Conservation (phyloP, 2,113 vertebrate species). For the Sula dactylatra region DNA sequence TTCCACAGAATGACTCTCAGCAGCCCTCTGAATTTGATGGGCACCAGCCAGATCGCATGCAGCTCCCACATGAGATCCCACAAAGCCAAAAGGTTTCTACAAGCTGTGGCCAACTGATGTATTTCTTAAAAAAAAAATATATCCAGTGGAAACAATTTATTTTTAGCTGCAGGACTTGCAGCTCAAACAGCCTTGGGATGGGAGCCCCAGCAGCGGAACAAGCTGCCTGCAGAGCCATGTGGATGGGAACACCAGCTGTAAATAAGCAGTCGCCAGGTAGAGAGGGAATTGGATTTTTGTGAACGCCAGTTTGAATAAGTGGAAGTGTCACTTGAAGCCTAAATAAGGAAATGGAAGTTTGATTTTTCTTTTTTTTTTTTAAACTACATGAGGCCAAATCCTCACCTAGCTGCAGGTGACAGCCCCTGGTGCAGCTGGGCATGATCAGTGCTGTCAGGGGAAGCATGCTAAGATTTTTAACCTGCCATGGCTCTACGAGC, state of each 20-base stretch:
- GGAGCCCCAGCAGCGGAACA: not conserved
- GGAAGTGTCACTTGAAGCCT: not conserved
- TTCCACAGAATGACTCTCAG: not conserved
- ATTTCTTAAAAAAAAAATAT: not conserved
- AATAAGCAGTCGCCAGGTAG: not conserved
- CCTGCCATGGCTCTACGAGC: not conserved
- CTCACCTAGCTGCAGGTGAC: not conserved
- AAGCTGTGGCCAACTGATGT: not conserved
- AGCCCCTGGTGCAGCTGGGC: rapidly evolving
- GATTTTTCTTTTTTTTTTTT: not conserved
- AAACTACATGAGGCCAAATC: not conserved
- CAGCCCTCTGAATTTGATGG: not conserved
- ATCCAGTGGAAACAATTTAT: not conserved
- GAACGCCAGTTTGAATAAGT: not conserved
- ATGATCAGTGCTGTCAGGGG: not conserved
- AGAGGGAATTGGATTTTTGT: constrained; percentile 34
- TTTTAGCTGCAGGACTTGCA: not conserved
- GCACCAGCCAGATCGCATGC: not conserved
- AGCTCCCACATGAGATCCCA: not conserved
- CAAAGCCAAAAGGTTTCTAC: not conserved
- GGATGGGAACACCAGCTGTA: not conserved
- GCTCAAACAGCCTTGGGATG: not conserved
- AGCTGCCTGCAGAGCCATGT: rapidly evolving
- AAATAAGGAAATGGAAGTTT: constrained; percentile 6
- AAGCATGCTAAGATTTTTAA: not conserved